A percentile compares a stretch with the other conserved stretches of the same genome.
Conservation (phyloP, 2,113 vertebrate genomes). For the Oxyura jamaicensis region DNA sequence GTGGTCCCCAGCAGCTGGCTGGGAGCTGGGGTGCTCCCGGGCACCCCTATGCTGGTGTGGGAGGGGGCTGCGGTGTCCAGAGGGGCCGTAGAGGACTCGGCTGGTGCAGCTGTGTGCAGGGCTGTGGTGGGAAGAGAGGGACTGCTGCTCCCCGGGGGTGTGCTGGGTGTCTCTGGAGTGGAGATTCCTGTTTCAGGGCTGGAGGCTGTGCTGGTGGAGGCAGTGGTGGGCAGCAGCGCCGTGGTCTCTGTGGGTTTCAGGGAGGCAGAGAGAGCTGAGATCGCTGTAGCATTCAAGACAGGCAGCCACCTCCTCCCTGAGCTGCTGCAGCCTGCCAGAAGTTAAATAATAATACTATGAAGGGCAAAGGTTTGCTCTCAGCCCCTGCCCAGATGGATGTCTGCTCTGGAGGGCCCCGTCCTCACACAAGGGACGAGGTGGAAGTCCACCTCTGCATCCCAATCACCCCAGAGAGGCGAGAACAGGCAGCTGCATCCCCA, state of each 20-base stretch:
- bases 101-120: rapidly evolving
- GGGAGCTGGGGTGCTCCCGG: not conserved
- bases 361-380: not conserved
- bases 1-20: not conserved
- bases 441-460: not conserved
- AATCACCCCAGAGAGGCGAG: not conserved
- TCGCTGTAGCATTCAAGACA: not conserved
- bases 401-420: not conserved
- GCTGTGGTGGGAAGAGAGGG: not conserved
- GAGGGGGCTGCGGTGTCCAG: not conserved
- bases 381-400: rapidly evolving
- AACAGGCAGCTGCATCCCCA: not conserved
- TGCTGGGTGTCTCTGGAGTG: not conserved
- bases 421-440: not conserved
- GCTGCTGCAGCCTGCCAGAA: not conserved
- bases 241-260: not conserved
- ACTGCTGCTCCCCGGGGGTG: not conserved
- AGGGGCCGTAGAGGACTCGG: rapidly evolving
- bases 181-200: not conserved
- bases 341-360: not conserved
- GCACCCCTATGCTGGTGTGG: rapidly evolving
- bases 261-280: not conserved
- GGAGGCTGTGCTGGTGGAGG: not conserved
- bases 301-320: not conserved
- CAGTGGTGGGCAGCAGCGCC: rapidly evolving